phyloP scores from a whole-genome alignment of 2,888 invertebrate species.

The Andrena haemorrhoa region DNA sequence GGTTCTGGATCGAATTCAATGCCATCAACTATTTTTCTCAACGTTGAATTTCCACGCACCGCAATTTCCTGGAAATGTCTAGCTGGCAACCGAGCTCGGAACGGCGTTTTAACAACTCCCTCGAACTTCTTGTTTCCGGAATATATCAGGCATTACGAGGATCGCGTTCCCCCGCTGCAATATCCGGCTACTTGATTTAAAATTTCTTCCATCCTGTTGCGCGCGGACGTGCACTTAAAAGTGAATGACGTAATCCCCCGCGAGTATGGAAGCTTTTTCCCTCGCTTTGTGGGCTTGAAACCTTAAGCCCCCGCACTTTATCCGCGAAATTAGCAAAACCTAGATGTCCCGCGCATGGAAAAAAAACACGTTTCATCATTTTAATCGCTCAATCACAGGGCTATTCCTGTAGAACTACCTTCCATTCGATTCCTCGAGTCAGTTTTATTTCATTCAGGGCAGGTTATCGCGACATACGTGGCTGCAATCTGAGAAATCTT shows the following conservation, averaged over 20 bases:
- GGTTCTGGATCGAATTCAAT: neutral
- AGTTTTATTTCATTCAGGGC: no score
- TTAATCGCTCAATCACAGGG: no score
- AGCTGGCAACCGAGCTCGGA: neutral
- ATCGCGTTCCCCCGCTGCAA: slow-evolving; percentile 24
- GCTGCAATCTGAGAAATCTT: neutral
- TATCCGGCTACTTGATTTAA: slow-evolving; percentile 46
- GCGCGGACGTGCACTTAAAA: slow-evolving; percentile 38
- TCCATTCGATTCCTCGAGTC: no score
- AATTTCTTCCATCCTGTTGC: slow-evolving; percentile 47
- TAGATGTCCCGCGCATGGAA: no score
- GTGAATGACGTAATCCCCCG: slow-evolving; percentile 44
- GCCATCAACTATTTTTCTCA: neutral
- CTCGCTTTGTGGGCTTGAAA: neutral
- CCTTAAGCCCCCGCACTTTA: slow-evolving; percentile 33
- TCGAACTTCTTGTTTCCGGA: slow-evolving; percentile 23
- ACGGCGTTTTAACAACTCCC: slow-evolving; percentile 2
- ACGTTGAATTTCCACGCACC: neutral
- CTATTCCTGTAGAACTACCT: no score
- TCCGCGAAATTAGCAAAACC: slow-evolving; percentile 31
- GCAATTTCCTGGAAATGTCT: slow-evolving; percentile 8
- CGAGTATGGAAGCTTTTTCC: slow-evolving; percentile 10
- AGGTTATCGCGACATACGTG: no score
- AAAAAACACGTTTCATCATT: neutral
- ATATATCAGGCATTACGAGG: slow-evolving; percentile 21